These are phyloP conservation scores for Apotomis capreana DNA, from an alignment of 2,888 invertebrate species.

Conservation along the genomic window DNA sequence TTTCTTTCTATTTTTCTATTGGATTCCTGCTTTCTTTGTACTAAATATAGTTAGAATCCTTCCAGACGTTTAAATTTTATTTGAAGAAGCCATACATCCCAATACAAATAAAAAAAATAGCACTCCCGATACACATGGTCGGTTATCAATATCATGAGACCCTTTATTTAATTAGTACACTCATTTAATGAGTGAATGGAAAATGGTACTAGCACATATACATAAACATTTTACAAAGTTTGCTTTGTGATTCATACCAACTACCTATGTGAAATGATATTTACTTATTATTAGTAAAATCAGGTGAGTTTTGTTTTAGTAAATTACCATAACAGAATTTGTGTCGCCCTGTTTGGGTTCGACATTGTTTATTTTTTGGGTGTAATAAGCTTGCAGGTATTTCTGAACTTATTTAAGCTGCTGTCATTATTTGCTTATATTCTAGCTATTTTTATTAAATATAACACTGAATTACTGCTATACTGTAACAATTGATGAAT, in stretches of 20 bases:
- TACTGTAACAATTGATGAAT: too few species aligned
- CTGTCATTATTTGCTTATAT: not conserved
- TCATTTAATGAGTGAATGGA: too few species aligned
- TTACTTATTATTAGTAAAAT: not conserved
- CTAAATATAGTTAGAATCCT: too few species aligned
- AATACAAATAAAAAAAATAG: too few species aligned
- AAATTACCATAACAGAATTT: not conserved
- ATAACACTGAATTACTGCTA: not conserved
- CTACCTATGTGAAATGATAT: not conserved
- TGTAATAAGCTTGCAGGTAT: not conserved
- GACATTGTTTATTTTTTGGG: not conserved
- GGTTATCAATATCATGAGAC: too few species aligned
- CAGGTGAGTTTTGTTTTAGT: not conserved
- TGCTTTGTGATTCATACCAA: not conserved
- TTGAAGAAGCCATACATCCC: too few species aligned
- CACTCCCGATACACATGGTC: too few species aligned
- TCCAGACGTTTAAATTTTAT: too few species aligned
- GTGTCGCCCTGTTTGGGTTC: not conserved
- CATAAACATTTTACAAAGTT: not conserved
- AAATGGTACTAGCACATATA: too few species aligned
- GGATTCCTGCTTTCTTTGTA: too few species aligned
- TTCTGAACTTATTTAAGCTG: not conserved
- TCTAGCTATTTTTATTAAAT: not conserved
- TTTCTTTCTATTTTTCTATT: too few species aligned
- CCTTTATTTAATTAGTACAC: too few species aligned